These are phyloP conservation scores for Ophion ellenae DNA, from an alignment of 2,888 invertebrate genomes.

Conservation along the genomic window DNA sequence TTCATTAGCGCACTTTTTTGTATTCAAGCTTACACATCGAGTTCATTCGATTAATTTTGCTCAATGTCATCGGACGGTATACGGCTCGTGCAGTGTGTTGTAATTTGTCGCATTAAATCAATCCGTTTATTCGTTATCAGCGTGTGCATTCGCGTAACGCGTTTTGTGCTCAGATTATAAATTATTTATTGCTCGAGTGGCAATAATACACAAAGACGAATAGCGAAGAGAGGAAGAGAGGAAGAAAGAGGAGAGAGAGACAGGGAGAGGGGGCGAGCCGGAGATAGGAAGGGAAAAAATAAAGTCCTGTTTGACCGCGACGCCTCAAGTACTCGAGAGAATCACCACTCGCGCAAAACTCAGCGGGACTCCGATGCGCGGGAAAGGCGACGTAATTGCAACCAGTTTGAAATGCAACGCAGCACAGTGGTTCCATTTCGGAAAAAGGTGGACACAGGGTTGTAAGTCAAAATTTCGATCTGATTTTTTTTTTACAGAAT, in stretches of 20 bases:
- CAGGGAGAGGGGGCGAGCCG: neutral
- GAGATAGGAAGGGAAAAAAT: constrained; percentile 20
- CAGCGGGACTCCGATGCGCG: neutral
- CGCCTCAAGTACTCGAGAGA: constrained; percentile 18
- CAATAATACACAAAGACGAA: constrained; percentile 35
- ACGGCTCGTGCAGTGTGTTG: neutral
- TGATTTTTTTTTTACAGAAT: neutral
- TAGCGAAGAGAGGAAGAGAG: neutral
- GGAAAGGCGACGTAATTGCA: constrained; percentile 55
- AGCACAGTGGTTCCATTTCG: neutral
- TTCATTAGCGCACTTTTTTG: neutral
- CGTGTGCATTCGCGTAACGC: constrained; percentile 12
- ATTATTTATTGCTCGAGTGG: constrained; percentile 54
- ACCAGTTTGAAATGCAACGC: constrained; percentile 46
- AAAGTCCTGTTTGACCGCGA: constrained; percentile 42
- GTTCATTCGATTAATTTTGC: neutral
- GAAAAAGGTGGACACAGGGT: too few relatives aligned
- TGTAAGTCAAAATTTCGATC: too few relatives aligned
- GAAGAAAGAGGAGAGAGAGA: neutral
- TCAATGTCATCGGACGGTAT: neutral
- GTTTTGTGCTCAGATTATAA: constrained; percentile 30
- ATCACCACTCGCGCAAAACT: constrained; percentile 23
- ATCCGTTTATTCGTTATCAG: constrained; percentile 41
- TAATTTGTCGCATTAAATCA: constrained; percentile 20
- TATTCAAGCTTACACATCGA: neutral